phyloP scores from a whole-genome alignment of 2,113 vertebrate genomes.

The Gasterosteus nipponicus region DNA sequence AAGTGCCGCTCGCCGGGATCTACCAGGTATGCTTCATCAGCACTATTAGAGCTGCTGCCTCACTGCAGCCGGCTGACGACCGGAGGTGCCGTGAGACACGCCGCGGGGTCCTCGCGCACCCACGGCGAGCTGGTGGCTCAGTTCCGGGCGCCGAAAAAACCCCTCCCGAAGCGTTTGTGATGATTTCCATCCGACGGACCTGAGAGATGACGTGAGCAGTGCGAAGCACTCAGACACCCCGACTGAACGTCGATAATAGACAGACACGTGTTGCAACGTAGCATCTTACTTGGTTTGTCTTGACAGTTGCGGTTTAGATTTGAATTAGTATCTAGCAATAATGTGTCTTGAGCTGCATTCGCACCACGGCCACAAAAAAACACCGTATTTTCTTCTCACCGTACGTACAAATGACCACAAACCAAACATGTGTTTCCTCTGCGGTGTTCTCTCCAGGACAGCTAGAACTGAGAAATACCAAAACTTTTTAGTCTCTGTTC shows the following conservation, averaged over 20 bases:
- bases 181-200: slow-evolving; percentile 29
- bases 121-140: slow-evolving; percentile 20
- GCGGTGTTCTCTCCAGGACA: slow-evolving; percentile 30
- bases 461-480: slow-evolving; percentile 41
- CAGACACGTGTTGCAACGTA: background rate
- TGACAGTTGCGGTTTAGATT: slow-evolving; percentile 10
- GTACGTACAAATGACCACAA: slow-evolving; percentile 32
- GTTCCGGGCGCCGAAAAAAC: slow-evolving; percentile 27
- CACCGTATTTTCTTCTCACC: slow-evolving; percentile 37
- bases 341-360: slow-evolving; percentile 23
- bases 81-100: background rate
- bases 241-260: background rate
- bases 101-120: slow-evolving; percentile 30
- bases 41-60: slow-evolving; percentile 70
- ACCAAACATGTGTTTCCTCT: slow-evolving; percentile 19
- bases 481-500: slow-evolving; percentile 63
- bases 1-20: slow-evolving; percentile 88
- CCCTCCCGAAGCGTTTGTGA: slow-evolving; percentile 22
- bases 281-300: slow-evolving; percentile 15
- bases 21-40: slow-evolving; percentile 92
- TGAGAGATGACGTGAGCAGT: slow-evolving; percentile 17
- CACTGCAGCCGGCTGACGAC: slow-evolving; percentile 23
- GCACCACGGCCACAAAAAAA: slow-evolving; percentile 42
- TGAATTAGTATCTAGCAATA: slow-evolving; percentile 18
- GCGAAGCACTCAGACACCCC: slow-evolving; percentile 4